phyloP scores from a whole-genome alignment of 53 echinoderm and acorn worm species.

The Crossaster papposus region DNA sequence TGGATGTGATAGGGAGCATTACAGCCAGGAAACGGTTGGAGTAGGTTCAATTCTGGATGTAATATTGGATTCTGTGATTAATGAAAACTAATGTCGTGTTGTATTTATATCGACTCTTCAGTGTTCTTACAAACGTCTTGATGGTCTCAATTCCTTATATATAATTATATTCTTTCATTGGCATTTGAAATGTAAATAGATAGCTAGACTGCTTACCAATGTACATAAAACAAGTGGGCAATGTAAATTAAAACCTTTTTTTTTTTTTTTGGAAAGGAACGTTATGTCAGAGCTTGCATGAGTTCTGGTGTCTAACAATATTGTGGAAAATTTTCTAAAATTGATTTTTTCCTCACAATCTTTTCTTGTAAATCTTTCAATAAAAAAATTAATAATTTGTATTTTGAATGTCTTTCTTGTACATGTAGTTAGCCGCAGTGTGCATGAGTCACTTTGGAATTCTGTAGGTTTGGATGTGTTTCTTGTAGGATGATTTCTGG shows the following conservation, averaged over 20 bases:
- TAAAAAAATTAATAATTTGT: conserved; percentile 22
- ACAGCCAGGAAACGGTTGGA: not conserved
- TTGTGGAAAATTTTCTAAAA: conserved; percentile 2
- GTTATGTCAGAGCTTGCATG: conserved; percentile 14
- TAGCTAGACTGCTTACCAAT: conserved; percentile 37
- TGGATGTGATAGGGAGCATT: not conserved
- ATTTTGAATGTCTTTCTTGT: conserved; percentile 58
- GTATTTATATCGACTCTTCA: conserved; percentile 32
- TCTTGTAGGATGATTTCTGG: conserved; percentile 23
- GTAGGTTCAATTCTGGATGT: not conserved
- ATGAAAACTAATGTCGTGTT: conserved; percentile 2
- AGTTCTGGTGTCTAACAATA: conserved; percentile 11
- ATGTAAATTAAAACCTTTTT: conserved; percentile 46
- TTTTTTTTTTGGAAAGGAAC: not conserved
- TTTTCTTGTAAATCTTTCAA: conserved; percentile 50
- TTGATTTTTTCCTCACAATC: conserved; percentile 2
- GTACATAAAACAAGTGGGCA: conserved; percentile 42
- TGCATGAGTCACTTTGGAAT: conserved; percentile 27
- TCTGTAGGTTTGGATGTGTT: conserved; percentile 57
- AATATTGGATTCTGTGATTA: conserved; percentile 18
- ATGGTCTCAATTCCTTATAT: conserved; percentile 9
- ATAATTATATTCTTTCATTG: conserved; percentile 22
- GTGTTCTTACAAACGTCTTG: not conserved
- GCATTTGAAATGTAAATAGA: conserved; percentile 33
- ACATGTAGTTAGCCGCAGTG: conserved; percentile 41